Base-by-base conservation (phyloP, 2,888 invertebrate species). In the Chironomus tentans region DNA sequence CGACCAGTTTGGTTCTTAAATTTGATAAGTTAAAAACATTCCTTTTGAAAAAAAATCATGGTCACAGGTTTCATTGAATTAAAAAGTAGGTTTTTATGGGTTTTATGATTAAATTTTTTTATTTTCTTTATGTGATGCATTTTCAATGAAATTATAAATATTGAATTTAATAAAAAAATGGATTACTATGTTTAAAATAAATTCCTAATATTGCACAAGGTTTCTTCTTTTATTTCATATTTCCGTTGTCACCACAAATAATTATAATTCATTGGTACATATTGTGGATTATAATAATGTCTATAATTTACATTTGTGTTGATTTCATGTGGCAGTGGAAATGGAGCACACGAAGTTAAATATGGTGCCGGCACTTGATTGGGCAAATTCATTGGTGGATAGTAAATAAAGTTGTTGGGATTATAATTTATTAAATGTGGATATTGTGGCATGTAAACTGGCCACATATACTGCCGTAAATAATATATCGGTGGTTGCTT, bases 1-100 rank as follows among this genome's bases (percentile, higher is more conserved):
- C 1, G 90, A 91, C 81, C 94, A 96, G 83, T 98, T 97, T 82
- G 98, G 98, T 50, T 98, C 98, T 80, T 98, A 91, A 92, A 68
- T 46, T n/a, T 15, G 38, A 4, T n/a, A 4, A 46, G 4, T 21
- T 24, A 38, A 28, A n/a, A 1, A 68, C 68, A 68, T 68, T 68
- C 68, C 68, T 24, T 24, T 10, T 65, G 10, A 38, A 38, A 1
- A 38, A 38, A 15, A 18, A 28, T 68, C 12, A 46, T 38, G 38
- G 12, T 38, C n/a, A 46, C 5, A 10, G 38, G 38, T 38, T 38
- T 38, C 38, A 38, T 38, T 7, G 38, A 38, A 38, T 10, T 10
- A 24, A 22, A 21, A 24, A 13, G 7, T 22, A 24, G 6, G 21
- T 65, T 18, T 65, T 65, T 3, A 10, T 24, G 24, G 24, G 24